phyloP scores from a whole-genome alignment of 2,797 vertebrate species.

The Remorina albescens region DNA sequence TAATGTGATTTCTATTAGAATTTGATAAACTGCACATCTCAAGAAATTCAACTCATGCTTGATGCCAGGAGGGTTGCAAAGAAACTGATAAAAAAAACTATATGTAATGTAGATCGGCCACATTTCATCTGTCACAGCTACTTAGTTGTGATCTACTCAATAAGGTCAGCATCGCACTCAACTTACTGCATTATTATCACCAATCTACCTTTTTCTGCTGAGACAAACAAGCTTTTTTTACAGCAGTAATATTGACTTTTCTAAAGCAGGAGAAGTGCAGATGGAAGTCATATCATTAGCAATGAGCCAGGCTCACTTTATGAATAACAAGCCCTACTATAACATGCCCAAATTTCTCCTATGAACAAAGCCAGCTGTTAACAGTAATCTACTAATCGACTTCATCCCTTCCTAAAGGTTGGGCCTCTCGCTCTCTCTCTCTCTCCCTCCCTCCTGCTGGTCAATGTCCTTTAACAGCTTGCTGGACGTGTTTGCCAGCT shows the following conservation, averaged over 20 bases:
- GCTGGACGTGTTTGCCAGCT: conserved; percentile 7
- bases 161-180: background rate
- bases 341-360: background rate
- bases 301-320: background rate
- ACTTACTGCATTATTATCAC: background rate
- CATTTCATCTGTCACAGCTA: too few relatives aligned
- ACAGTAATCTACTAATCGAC: background rate
- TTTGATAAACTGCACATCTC: too few relatives aligned
- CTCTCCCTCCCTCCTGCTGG: background rate
- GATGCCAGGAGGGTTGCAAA: too few relatives aligned
- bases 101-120: too few relatives aligned
- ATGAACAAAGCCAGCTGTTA: background rate
- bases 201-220: background rate
- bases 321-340: background rate
- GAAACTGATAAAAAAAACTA: too few relatives aligned
- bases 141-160: too few relatives aligned
- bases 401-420: background rate
- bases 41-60: too few relatives aligned
- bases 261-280: background rate
- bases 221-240: background rate
- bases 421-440: background rate
- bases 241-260: too few relatives aligned
- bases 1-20: too few relatives aligned
- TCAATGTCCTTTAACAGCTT: background rate
- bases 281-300: background rate